phyloP scores from a whole-genome alignment of 2,888 invertebrate species.

The Drosophila dives region DNA sequence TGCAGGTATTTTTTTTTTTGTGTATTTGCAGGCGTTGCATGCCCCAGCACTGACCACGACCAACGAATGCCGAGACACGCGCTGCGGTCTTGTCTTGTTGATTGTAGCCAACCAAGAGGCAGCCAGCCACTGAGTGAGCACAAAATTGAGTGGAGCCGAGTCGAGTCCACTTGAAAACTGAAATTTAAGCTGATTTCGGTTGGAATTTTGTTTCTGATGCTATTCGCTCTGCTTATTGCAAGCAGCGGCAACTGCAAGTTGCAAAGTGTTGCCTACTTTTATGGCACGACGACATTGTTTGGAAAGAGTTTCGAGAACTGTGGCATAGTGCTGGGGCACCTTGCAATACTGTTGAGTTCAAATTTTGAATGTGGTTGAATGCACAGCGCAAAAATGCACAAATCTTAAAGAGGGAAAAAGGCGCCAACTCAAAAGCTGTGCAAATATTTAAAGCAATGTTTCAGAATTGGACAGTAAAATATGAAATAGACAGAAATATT shows the following conservation, averaged over 20 bases:
- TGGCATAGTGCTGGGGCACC: constrained; percentile 11
- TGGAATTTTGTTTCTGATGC: constrained; percentile 34
- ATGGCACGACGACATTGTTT: constrained; percentile 19
- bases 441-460: not conserved
- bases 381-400: not conserved
- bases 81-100: constrained; percentile 43
- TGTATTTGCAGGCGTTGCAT: not conserved
- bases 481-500: not conserved
- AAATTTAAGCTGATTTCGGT: constrained; percentile 55
- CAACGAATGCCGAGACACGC: constrained; percentile 41
- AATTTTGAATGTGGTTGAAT: not conserved
- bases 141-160: constrained; percentile 52
- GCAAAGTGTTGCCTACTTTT: constrained; percentile 39
- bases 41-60: not conserved
- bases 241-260: constrained; percentile 5
- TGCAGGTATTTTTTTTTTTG: not conserved
- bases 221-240: constrained; percentile 7
- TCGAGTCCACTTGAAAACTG: constrained; percentile 58
- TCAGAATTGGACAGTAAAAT: too few species aligned
- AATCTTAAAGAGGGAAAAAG: not conserved
- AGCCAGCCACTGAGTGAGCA: constrained; percentile 49
- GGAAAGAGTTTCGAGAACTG: constrained; percentile 21
- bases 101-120: constrained; percentile 36
- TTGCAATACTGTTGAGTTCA: constrained; percentile 8
- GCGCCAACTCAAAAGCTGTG: not conserved